Base-by-base conservation (phyloP, 1,140 invertebrate species). In the Aplysia californica region DNA sequence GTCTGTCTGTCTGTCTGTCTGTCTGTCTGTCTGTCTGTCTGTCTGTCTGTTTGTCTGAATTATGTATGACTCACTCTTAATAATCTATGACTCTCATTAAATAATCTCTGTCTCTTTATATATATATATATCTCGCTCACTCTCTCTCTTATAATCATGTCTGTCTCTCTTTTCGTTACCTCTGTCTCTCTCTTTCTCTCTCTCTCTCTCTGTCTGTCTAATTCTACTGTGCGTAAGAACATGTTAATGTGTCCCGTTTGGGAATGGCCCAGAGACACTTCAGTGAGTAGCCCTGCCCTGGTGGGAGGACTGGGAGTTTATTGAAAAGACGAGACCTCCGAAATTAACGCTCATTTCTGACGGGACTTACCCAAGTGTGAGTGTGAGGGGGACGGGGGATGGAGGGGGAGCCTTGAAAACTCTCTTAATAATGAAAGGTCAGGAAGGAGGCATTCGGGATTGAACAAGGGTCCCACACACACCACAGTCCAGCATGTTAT, bases 171-270 rank as follows among this genome's bases (percentile, higher is more conserved):
- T n/a, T n/a, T n/a, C n/a, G n/a, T n/a, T n/a, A n/a, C n/a, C n/a
- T n/a, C n/a, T n/a, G n/a, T n/a, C n/a, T 61, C 58, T 10, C 58
- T 61, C 58, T 61, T 26, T 26, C 58, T 61, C 58, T 61, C 26
- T 26, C 26, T 61, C 58, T 61, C 26, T 61, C 58, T 61, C 58
- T 61, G 6, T 61, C 10, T 61, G 29, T 10, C 18, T n/a, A n/a
- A n/a, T n/a, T n/a, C n/a, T n/a, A n/a, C n/a, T n/a, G n/a, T n/a
- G n/a, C n/a, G n/a, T n/a, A n/a, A n/a, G n/a, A n/a, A n/a, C n/a
- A n/a, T n/a, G n/a, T n/a, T n/a, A n/a, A n/a, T n/a, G n/a, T n/a
- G n/a, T n/a, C n/a, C n/a, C n/a, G n/a, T n/a, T n/a, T n/a, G n/a
- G n/a, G n/a, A n/a, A n/a, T n/a, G n/a, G n/a, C n/a, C n/a, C n/a